A percentile compares a stretch with the other conserved stretches of the same genome.
Conservation (phyloP, 2,888 invertebrate genomes). For the Osmoderma eremita region DNA sequence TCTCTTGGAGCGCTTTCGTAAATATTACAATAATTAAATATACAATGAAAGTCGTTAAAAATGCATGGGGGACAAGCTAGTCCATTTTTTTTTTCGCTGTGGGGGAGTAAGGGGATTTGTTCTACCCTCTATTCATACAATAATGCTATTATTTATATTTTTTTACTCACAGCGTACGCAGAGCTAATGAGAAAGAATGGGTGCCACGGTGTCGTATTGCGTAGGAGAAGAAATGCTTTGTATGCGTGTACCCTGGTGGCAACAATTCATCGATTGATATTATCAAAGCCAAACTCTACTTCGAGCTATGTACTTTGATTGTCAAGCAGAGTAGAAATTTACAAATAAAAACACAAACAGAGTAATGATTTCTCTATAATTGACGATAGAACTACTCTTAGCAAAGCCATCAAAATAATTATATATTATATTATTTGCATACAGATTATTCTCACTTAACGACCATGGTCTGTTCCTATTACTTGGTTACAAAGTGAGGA, state of each 20-base stretch:
- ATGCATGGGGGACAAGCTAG: constrained; percentile 56
- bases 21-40: constrained; percentile 65
- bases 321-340: too few relatives aligned
- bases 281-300: constrained; percentile 13
- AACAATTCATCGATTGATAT: constrained; percentile 25
- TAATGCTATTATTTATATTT: constrained; percentile 30
- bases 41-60: constrained; percentile 60
- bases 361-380: too few relatives aligned
- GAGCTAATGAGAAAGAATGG: too few relatives aligned
- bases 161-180: neutral
- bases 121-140: constrained; percentile 16
- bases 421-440: too few relatives aligned
- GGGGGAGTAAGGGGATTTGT: constrained; percentile 49
- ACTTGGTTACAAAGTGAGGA: too few relatives aligned
- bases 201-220: too few relatives aligned
- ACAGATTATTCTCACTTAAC: too few relatives aligned
- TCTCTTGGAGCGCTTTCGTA: constrained; percentile 59
- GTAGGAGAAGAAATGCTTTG: constrained; percentile 7
- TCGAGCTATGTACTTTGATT: too few relatives aligned
- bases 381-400: too few relatives aligned
- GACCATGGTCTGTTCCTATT: too few relatives aligned
- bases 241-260: neutral
- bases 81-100: constrained; percentile 52
- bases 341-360: too few relatives aligned
- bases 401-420: too few relatives aligned